phyloP scores from a whole-genome alignment of 1,140 invertebrate species.

The Drosophila repletoides region DNA sequence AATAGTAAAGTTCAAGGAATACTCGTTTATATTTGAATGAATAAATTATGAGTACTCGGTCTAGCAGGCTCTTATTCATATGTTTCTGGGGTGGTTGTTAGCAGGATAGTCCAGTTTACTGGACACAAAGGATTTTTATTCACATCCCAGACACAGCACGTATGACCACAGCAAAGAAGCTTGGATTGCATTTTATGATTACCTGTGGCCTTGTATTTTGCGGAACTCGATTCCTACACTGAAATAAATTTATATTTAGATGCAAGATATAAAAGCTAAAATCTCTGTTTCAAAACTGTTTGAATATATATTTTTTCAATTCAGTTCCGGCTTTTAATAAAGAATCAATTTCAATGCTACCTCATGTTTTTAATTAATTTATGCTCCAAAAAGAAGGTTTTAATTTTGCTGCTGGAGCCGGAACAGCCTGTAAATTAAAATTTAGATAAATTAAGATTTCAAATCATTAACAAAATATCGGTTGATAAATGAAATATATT shows the following conservation, averaged over 20 bases:
- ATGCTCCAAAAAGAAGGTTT: too few relatives aligned
- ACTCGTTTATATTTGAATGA: slow-evolving; percentile 14
- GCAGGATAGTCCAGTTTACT: too few relatives aligned
- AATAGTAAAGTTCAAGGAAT: not conserved
- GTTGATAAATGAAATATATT: too few relatives aligned
- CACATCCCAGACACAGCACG: not conserved
- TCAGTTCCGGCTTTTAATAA: too few relatives aligned
- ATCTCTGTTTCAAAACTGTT: too few relatives aligned
- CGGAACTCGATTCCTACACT: slow-evolving; percentile 28
- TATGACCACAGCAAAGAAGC: not conserved
- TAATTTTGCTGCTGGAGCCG: too few relatives aligned
- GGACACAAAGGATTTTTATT: slow-evolving; percentile 31
- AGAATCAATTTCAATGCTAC: too few relatives aligned
- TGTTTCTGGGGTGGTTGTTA: slow-evolving; percentile 1
- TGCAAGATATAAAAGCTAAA: not conserved
- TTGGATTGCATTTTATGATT: slow-evolving; percentile 54
- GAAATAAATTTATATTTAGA: not conserved
- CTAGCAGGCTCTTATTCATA: not conserved
- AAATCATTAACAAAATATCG: too few relatives aligned
- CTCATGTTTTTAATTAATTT: too few relatives aligned
- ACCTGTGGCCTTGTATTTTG: slow-evolving; percentile 12
- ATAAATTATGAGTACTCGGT: slow-evolving; percentile 9
- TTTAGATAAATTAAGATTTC: too few relatives aligned
- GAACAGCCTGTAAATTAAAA: too few relatives aligned
- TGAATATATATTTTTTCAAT: too few relatives aligned